These are phyloP conservation scores for Synchiropus splendidus DNA, from an alignment of 2,113 vertebrate species.

Conservation along the genomic window DNA sequence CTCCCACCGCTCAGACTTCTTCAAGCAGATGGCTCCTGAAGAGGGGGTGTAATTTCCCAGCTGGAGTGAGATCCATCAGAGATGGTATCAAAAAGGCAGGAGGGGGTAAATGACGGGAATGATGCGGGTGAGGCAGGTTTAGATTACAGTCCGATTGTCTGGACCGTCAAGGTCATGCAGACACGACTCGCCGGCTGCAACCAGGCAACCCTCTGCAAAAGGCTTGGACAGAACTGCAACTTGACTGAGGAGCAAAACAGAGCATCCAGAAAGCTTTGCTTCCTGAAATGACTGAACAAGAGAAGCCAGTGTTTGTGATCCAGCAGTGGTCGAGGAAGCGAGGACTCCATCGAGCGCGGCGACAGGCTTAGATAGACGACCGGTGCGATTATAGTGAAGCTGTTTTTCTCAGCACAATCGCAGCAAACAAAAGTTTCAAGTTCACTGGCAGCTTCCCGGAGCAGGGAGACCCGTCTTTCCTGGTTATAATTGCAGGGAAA, in stretches of 20 bases:
- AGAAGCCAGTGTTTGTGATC: too few relatives aligned
- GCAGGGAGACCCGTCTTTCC: constrained; percentile 11
- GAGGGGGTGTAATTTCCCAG: constrained; percentile 21
- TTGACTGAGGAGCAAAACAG: too few relatives aligned
- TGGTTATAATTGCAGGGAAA: constrained; percentile 17
- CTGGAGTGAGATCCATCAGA: constrained; percentile 33
- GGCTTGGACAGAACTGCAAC: too few relatives aligned
- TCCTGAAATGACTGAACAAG: too few relatives aligned
- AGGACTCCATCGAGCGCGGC: too few relatives aligned
- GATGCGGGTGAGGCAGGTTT: constrained; percentile 13
- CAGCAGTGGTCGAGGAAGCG: too few relatives aligned
- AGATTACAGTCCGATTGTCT: constrained; percentile 37
- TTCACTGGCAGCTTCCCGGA: constrained; percentile 9
- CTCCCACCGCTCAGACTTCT: too few relatives aligned
- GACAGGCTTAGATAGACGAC: too few relatives aligned
- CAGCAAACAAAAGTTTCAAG: constrained; percentile 22
- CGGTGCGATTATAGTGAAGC: too few relatives aligned
- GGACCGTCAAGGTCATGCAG: constrained; percentile 9
- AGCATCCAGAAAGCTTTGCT: too few relatives aligned
- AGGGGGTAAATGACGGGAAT: constrained; percentile 12
- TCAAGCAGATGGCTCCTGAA: too few relatives aligned
- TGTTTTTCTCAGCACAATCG: constrained; percentile 16
- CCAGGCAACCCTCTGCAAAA: constrained; percentile 12
- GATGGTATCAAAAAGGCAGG: constrained; percentile 23
- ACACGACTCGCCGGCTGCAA: constrained; percentile 30